These are phyloP conservation scores for Salarias fasciatus DNA, from an alignment of 2,797 vertebrate genomes.

Conservation along the genomic window DNA sequence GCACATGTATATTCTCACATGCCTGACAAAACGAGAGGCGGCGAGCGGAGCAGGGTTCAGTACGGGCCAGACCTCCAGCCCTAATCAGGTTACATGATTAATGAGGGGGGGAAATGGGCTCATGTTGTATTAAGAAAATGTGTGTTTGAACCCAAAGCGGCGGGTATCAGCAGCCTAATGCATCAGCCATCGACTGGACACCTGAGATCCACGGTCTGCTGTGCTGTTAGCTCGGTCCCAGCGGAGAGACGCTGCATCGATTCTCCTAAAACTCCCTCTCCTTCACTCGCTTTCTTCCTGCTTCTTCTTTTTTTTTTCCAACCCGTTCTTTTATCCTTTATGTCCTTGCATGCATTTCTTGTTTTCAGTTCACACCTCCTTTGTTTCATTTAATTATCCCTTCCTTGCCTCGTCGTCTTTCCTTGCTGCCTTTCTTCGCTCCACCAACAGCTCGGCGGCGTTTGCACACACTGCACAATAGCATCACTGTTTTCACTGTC, in stretches of 20 bases:
- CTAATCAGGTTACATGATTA: constrained; percentile 87
- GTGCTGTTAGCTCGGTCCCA: constrained; percentile 76
- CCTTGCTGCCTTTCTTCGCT: constrained; percentile 23
- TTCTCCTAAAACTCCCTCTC: constrained; percentile 66
- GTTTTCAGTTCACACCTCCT: constrained; percentile 55
- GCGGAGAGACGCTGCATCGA: constrained; percentile 69
- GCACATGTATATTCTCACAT: constrained; percentile 48
- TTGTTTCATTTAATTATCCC: constrained; percentile 49
- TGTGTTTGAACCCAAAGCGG: constrained; percentile 88
- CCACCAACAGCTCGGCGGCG: constrained; percentile 27
- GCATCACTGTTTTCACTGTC: constrained; percentile 70
- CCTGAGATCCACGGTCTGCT: constrained; percentile 76
- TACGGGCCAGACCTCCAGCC: constrained; percentile 56
- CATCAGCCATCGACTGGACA: constrained; percentile 89
- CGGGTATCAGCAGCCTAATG: constrained; percentile 83
- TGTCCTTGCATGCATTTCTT: constrained; percentile 27
- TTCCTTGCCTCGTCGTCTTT: constrained; percentile 46
- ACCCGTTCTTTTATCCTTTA: constrained; percentile 5
- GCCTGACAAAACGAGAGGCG: constrained; percentile 71
- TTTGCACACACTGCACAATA: constrained; percentile 66
- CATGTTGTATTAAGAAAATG: constrained; percentile 89
- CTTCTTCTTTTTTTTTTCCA: constrained; percentile 25
- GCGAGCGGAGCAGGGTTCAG: constrained; percentile 57
- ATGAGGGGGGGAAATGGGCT: constrained; percentile 86
- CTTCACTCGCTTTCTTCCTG: constrained; percentile 53